Evolutionary conservation across 2,113 vertebrate species (phyloP).

Genomic region (Ameiurus melas): DNA sequence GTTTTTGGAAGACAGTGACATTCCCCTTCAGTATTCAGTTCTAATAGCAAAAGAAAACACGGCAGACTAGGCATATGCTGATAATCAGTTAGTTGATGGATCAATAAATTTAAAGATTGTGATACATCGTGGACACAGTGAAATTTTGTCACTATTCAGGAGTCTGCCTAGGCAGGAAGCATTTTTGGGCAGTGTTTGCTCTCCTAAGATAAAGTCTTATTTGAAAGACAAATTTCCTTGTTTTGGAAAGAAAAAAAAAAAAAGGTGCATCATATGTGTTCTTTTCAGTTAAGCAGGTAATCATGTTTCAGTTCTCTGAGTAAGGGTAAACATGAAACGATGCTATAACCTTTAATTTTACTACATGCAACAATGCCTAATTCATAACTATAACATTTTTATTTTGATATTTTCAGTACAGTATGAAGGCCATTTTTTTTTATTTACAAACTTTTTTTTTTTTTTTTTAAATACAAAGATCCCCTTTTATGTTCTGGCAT

Average conservation of each 20-base stretch:
- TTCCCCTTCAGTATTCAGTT: not conserved
- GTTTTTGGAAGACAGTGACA: slow-evolving; percentile 4
- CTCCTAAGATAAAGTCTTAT: not conserved
- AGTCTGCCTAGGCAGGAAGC: not conserved
- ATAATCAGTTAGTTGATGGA: not conserved
- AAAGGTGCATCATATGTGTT: not conserved
- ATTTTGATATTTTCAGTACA: not conserved
- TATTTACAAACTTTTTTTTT: not conserved
- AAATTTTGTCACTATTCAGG: not conserved
- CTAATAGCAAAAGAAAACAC: not conserved
- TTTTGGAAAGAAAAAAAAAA: not conserved
- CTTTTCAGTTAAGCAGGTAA: not conserved
- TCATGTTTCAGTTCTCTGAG: not conserved
- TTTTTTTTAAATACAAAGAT: not conserved
- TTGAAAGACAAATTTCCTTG: not conserved
- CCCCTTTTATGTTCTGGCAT: not conserved
- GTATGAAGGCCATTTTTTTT: not conserved
- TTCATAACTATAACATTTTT: not conserved
- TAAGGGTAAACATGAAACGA: not conserved
- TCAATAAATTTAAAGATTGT: not conserved
- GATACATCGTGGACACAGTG: not conserved
- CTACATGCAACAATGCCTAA: not conserved
- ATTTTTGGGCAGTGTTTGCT: not conserved
- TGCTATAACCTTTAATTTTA: not conserved
- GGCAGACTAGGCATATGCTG: not conserved